Percentiles rank a stretch among this genome's conserved stretches.
These are phyloP conservation scores for Sprattus sprattus DNA, from an alignment of 2,113 vertebrate species.

Conservation along the genomic window DNA sequence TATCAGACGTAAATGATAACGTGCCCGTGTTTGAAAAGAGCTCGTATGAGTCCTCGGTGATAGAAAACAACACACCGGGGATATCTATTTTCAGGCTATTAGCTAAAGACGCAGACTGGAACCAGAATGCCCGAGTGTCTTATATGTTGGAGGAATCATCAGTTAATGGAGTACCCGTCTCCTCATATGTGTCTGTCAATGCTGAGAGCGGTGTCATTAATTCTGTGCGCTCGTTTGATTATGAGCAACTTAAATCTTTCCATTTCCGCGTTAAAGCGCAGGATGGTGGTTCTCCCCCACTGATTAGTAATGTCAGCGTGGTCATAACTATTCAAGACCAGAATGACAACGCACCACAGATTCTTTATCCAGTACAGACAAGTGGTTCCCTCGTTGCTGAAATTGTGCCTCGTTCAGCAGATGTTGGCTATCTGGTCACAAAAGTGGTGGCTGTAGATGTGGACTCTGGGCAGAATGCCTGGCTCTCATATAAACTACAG, in stretches of 20 bases:
- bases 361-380: constrained; percentile 13
- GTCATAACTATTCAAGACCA: constrained; percentile 16
- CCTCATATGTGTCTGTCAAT: too few relatives aligned
- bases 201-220: too few relatives aligned
- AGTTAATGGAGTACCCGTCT: too few relatives aligned
- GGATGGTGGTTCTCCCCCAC: constrained; percentile 33
- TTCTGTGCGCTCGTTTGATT: too few relatives aligned
- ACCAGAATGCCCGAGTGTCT: constrained; percentile 43
- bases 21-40: constrained; percentile 15
- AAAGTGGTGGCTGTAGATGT: constrained; percentile 44
- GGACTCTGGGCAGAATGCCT: constrained; percentile 39
- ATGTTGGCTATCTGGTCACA: constrained; percentile 38
- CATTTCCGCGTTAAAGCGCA: background rate
- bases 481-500: constrained; percentile 34
- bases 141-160: too few relatives aligned
- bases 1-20: constrained; percentile 39
- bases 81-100: constrained; percentile 19
- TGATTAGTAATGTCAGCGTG: constrained; percentile 36
- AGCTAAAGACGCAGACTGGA: constrained; percentile 28
- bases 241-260: too few relatives aligned
- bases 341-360: constrained; percentile 7
- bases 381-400: constrained; percentile 31
- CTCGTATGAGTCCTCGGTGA: constrained; percentile 12
- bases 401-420: constrained; percentile 40
- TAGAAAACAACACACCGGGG: constrained; percentile 32